Conservation (phyloP, 2,888 invertebrate species). For the Sycophila texana region DNA sequence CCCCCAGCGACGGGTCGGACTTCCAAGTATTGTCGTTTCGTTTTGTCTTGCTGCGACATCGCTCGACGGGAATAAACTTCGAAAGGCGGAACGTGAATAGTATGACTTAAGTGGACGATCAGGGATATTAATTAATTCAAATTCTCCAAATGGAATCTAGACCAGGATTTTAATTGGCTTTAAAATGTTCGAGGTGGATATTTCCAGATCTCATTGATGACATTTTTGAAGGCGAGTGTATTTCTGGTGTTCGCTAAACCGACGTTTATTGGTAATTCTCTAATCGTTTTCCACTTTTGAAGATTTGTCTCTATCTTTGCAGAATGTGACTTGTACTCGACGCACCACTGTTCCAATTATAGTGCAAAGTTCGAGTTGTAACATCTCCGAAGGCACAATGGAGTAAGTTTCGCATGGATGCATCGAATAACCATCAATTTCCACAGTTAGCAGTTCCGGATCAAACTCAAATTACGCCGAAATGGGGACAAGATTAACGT, state of each 20-base stretch:
- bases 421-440: too few relatives aligned
- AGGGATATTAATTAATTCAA: too few relatives aligned
- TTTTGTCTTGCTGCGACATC: not conserved
- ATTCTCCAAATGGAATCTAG: too few relatives aligned
- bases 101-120: too few relatives aligned
- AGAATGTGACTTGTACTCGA: not conserved
- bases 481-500: not conserved
- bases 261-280: not conserved
- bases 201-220: too few relatives aligned
- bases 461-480: not conserved
- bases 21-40: constrained; percentile 31
- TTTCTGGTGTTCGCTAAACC: not conserved
- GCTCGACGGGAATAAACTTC: constrained; percentile 7
- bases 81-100: not conserved
- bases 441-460: not conserved
- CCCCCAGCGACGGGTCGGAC: constrained; percentile 19
- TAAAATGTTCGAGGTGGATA: too few relatives aligned
- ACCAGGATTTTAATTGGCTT: too few relatives aligned
- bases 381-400: too few relatives aligned
- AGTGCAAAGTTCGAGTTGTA: constrained; percentile 1
- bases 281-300: not conserved
- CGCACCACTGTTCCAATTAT: not conserved
- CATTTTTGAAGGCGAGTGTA: too few relatives aligned
- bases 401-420: too few relatives aligned
- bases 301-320: constrained; percentile 5